Evolutionary conservation across 2,797 vertebrate species (phyloP).

Genomic region (Acropternis orthonyx): DNA sequence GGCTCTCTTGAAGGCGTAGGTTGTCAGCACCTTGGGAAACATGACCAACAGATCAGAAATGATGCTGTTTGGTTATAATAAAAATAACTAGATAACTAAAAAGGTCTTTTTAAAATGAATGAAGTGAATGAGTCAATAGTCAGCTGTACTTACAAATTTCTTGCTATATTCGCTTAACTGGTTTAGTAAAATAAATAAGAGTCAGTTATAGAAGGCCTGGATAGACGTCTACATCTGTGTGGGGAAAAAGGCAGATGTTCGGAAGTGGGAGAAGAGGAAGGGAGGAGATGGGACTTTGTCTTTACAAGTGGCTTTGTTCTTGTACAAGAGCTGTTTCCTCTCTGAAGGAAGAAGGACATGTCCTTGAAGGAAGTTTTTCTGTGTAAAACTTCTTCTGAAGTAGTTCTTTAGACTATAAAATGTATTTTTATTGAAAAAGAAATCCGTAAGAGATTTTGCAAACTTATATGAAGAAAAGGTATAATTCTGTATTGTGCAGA

Average conservation of each 20-base stretch:
- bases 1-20: background rate
- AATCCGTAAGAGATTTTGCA: background rate
- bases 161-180: background rate
- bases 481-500: background rate
- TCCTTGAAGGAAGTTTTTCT: background rate
- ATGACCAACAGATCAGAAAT: background rate
- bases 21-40: background rate
- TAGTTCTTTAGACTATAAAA: background rate
- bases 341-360: background rate
- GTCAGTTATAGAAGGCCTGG: background rate
- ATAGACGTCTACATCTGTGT: accelerated
- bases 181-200: background rate
- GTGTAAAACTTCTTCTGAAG: background rate
- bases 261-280: background rate
- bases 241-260: background rate
- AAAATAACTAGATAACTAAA: background rate
- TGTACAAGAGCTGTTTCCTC: background rate
- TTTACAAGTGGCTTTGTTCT: background rate
- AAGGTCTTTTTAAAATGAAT: background rate
- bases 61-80: background rate
- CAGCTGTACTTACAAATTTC: background rate
- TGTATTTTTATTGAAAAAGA: background rate
- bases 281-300: background rate
- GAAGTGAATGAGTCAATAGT: background rate
- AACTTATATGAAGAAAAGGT: background rate